These are phyloP conservation scores for Dysdera silvatica DNA, from an alignment of 1,140 invertebrate species.

Conservation along the genomic window DNA sequence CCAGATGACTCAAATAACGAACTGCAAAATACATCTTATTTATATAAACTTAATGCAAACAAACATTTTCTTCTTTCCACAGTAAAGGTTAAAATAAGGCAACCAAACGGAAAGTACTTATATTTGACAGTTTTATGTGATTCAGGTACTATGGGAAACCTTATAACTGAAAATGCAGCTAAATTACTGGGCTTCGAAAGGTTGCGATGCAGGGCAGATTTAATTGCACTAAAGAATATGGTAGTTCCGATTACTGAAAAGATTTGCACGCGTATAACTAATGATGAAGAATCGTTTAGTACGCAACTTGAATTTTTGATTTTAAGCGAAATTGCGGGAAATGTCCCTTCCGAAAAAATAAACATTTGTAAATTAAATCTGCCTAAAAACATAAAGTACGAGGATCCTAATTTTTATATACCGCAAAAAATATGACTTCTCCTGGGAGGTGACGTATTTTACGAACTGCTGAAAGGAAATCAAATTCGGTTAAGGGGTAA, in stretches of 20 bases:
- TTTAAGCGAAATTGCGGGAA: not conserved
- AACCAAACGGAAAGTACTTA: not conserved
- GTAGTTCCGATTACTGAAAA: not conserved
- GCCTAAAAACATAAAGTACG: not conserved
- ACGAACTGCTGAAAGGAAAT: not conserved
- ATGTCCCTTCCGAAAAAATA: not conserved
- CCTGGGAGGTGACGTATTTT: conserved; percentile 1
- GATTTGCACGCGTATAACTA: not conserved
- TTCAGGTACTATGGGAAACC: not conserved
- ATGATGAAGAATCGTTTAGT: not conserved
- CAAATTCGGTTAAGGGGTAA: not conserved
- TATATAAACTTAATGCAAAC: not conserved
- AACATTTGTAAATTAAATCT: not conserved
- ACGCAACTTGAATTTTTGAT: conserved; percentile 30
- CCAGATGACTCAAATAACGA: not conserved
- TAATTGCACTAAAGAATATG: not conserved
- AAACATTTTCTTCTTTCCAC: not conserved
- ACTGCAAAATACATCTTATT: not conserved
- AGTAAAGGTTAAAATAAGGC: not conserved
- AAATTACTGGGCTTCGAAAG: conserved; percentile 12
- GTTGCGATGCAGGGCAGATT: not conserved
- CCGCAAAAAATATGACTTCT: not conserved
- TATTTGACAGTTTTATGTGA: not conserved
- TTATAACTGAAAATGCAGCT: not conserved
- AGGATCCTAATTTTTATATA: not conserved